phyloP scores from a whole-genome alignment of 2,113 vertebrate genomes.

The Cyanoderma ruficeps region DNA sequence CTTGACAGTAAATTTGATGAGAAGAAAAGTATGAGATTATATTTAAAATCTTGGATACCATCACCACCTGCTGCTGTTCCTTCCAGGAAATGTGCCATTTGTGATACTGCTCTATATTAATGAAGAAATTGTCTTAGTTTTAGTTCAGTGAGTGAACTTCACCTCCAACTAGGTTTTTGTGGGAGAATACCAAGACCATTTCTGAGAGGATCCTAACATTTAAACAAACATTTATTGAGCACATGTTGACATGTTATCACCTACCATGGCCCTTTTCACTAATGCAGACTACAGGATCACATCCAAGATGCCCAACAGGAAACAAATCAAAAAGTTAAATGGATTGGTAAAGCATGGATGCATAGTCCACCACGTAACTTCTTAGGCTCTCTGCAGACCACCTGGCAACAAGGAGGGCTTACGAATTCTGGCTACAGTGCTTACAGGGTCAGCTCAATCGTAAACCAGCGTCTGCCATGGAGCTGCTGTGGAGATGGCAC shows the following conservation, averaged over 20 bases:
- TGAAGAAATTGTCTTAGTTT: not conserved
- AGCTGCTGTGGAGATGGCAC: not conserved
- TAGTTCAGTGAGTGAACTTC: not conserved
- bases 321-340: not conserved
- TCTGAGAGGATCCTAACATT: not conserved
- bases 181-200: not conserved
- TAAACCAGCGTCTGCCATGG: not conserved
- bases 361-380: not conserved
- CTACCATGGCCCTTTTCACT: not conserved
- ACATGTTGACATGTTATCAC: not conserved
- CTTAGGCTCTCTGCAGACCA: not conserved
- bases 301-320: not conserved
- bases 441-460: not conserved
- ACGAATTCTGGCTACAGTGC: accelerated
- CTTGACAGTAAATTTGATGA: not conserved
- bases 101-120: not conserved
- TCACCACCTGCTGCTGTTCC: not conserved
- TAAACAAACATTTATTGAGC: not conserved
- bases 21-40: not conserved
- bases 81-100: not conserved
- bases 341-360: not conserved
- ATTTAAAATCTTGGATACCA: not conserved
- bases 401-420: not conserved
- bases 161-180: not conserved
- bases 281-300: not conserved